These are phyloP conservation scores for Drosophila carrolli DNA, from an alignment of 1,140 invertebrate species.

Conservation along the genomic window DNA sequence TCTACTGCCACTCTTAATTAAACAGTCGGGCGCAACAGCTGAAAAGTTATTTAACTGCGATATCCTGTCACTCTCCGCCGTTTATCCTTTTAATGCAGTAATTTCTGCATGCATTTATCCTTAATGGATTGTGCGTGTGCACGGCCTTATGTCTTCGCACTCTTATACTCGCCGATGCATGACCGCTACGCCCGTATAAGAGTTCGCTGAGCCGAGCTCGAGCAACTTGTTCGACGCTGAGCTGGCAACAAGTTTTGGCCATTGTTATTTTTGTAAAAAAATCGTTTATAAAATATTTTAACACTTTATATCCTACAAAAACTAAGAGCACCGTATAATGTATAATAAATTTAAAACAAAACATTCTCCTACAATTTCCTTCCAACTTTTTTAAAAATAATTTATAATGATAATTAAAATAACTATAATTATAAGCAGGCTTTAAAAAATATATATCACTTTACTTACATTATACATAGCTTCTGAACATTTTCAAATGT, in stretches of 20 bases:
- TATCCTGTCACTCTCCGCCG: slow-evolving; percentile 29
- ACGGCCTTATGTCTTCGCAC: neutral
- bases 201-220: slow-evolving; percentile 6
- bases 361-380: too few relatives aligned
- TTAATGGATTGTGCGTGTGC: slow-evolving; percentile 50
- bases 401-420: too few relatives aligned
- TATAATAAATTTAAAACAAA: too few relatives aligned
- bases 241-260: slow-evolving; percentile 13
- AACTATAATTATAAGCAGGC: too few relatives aligned
- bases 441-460: too few relatives aligned
- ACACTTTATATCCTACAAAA: too few relatives aligned
- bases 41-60: slow-evolving; percentile 15
- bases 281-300: too few relatives aligned
- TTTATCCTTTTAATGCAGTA: slow-evolving; percentile 44
- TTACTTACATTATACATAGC: too few relatives aligned
- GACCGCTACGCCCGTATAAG: slow-evolving; percentile 32
- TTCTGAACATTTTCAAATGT: too few relatives aligned
- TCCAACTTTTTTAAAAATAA: too few relatives aligned
- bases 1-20: slow-evolving; percentile 41
- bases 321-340: too few relatives aligned
- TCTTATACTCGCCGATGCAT: slow-evolving; percentile 26
- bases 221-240: slow-evolving; percentile 13
- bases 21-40: slow-evolving; percentile 23
- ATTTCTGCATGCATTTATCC: slow-evolving; percentile 31
- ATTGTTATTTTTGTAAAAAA: too few relatives aligned